phyloP scores from a whole-genome alignment of 2,888 invertebrate genomes.

The Unio pictorum region DNA sequence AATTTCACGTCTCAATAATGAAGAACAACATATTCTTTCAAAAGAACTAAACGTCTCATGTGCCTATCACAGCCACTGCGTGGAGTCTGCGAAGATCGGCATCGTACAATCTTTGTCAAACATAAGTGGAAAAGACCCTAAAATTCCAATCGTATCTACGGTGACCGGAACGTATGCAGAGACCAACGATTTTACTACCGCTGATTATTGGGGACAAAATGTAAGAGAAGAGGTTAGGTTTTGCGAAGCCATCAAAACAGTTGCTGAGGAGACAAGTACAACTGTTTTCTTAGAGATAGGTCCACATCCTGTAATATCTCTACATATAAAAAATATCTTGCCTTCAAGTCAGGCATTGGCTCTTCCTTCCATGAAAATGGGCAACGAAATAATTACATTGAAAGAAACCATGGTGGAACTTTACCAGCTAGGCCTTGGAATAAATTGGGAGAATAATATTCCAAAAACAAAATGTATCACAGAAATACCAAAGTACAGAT shows the following conservation, averaged over 20 bases:
- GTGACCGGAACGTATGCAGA: slow-evolving; percentile 32
- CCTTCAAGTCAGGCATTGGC: slow-evolving; percentile 1
- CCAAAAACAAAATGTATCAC: slow-evolving; percentile 8
- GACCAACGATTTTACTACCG: slow-evolving; percentile 10
- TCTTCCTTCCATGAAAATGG: slow-evolving; percentile 23
- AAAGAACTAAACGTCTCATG: slow-evolving; percentile 32
- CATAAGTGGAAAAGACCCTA: slow-evolving; percentile 8
- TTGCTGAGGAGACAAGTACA: slow-evolving; percentile 5
- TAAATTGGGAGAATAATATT: slow-evolving; percentile 18
- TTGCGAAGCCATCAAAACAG: slow-evolving; percentile 26
- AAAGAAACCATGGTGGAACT: slow-evolving; percentile 10
- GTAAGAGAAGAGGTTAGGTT: slow-evolving; percentile 42
- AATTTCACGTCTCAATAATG: slow-evolving; percentile 6
- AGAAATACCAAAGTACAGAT: slow-evolving; percentile 27
- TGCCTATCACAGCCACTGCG: slow-evolving; percentile 47
- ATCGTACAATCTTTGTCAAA: slow-evolving; percentile 3
- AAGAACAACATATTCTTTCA: background rate
- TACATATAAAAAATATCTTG: slow-evolving; percentile 33
- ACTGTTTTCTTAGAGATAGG: slow-evolving; percentile 52
- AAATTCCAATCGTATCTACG: slow-evolving; percentile 25
- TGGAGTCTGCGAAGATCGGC: slow-evolving; percentile 18
- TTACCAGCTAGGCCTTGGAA: slow-evolving; percentile 21
- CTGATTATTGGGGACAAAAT: slow-evolving; percentile 47
- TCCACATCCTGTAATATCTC: slow-evolving; percentile 42
- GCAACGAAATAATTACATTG: slow-evolving; percentile 15